Percentiles rank a stretch among this genome's conserved stretches.
These are phyloP conservation scores for Capitulum mitella DNA, from an alignment of 2,888 invertebrate genomes.

Conservation along the genomic window DNA sequence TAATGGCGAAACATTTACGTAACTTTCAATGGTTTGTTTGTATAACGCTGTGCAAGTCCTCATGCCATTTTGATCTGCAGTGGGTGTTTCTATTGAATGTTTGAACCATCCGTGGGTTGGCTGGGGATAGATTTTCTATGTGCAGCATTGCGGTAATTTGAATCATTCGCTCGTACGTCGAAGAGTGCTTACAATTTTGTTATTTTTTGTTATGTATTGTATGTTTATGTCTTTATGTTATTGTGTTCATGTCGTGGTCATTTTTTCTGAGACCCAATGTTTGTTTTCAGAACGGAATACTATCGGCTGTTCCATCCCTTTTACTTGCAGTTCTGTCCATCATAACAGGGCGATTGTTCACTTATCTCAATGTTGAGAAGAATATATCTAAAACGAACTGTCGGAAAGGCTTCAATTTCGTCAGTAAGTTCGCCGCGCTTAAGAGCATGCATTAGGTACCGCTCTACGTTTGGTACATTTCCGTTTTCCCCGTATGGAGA, in stretches of 20 bases:
- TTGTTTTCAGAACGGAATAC: neutral
- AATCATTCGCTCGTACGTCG: too few relatives aligned
- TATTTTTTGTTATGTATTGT: neutral
- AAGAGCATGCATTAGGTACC: too few relatives aligned
- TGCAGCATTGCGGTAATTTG: too few relatives aligned
- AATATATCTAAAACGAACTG: neutral
- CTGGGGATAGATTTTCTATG: neutral
- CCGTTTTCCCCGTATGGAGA: too few relatives aligned
- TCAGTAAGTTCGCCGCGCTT: too few relatives aligned
- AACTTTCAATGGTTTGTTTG: too few relatives aligned
- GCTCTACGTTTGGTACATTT: too few relatives aligned
- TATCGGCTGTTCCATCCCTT: neutral
- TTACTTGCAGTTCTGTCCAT: neutral
- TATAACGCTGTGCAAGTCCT: too few relatives aligned
- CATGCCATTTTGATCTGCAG: too few relatives aligned
- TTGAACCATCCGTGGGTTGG: too few relatives aligned
- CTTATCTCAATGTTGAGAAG: neutral
- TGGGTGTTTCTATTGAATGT: too few relatives aligned
- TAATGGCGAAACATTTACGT: too few relatives aligned
- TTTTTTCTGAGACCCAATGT: neutral
- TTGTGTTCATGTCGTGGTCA: neutral
- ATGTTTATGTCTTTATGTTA: neutral
- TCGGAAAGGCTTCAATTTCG: neutral
- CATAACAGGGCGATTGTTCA: neutral
- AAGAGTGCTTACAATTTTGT: neutral